Evolutionary conservation across 2,797 vertebrate species (phyloP), one percentile per base, ranked within the genome.

Genomic region (Vireo griseus): DNA sequence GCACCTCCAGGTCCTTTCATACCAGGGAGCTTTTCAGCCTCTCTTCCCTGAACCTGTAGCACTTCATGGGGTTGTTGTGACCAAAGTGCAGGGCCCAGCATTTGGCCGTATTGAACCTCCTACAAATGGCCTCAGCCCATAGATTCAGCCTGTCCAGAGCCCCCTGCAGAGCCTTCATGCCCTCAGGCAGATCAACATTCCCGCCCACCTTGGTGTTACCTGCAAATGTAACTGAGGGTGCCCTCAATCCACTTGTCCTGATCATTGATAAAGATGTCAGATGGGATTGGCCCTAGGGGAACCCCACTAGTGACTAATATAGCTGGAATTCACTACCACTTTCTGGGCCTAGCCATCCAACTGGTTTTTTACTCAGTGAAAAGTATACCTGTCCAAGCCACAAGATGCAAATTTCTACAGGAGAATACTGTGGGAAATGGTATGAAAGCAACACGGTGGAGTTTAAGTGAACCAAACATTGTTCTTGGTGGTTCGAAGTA

Each of bases 191-290:
- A 45, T 89, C 22, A 31, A 11, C 19, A 3, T 11, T 54, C 3
- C 15, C 3, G 1, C 31, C 8, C n/a, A 68, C 0, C 5, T 20
- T 55, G 28, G 25, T 59, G 16, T 20, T 50, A n/a, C 20, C 59
- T 52, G 29, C 44, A 58, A 14, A n/a, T 7, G 15, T 44, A n/a
- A 44, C 22, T 33, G 45, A 45, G 55, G 40, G 40, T 52, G 24
- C 25, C 14, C 33, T 69, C 17, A 48, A 11, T 45, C 61, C 1
- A 1, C 68, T 40, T 40, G 40, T 54, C 19, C 16, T 47, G 39
- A 26, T 29, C 10, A 16, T 55, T 7, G 5, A 13, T 47, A 21
- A 71, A 50, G 35, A 22, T 67, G 21, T 40, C 54, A 66, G 9
- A 52, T 33, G 33, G 14, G 10, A 40, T 33, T 73, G 11, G 33